Conservation (phyloP, 2,888 invertebrate species). For the Pilophorus perplexus region DNA sequence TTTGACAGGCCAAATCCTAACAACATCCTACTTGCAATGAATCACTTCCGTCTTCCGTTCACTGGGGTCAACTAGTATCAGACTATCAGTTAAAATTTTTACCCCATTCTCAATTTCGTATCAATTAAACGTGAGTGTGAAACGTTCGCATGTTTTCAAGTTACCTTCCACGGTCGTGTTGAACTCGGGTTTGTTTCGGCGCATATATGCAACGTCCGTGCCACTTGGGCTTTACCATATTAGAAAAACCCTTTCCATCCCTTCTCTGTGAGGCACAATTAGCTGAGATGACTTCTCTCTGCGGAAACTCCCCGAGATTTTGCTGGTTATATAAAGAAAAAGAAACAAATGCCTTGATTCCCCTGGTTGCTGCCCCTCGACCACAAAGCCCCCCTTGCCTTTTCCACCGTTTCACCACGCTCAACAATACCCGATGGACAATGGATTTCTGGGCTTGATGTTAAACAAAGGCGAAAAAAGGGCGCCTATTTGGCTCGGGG, state of each 20-base stretch:
- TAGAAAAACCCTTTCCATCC: constrained; percentile 11
- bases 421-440: constrained; percentile 23
- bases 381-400: neutral
- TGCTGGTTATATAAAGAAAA: neutral
- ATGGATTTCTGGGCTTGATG: constrained; percentile 17
- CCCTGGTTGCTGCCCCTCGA: neutral
- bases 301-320: too few species aligned
- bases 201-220: too few species aligned
- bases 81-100: too few species aligned
- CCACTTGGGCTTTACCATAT: constrained; percentile 18
- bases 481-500: constrained; percentile 2
- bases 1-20: too few species aligned
- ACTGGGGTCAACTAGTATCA: too few species aligned
- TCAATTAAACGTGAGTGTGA: too few species aligned
- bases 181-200: too few species aligned
- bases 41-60: too few species aligned
- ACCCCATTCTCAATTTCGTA: too few species aligned
- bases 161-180: too few species aligned
- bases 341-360: neutral
- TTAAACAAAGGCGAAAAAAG: constrained; percentile 18
- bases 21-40: too few species aligned
- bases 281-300: constrained; percentile 17
- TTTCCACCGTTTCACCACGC: constrained; percentile 2
- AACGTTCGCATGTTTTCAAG: too few species aligned
- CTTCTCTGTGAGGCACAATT: constrained; percentile 9